These are phyloP conservation scores for Acleris emargana DNA, from an alignment of 2,888 invertebrate genomes.

Conservation along the genomic window DNA sequence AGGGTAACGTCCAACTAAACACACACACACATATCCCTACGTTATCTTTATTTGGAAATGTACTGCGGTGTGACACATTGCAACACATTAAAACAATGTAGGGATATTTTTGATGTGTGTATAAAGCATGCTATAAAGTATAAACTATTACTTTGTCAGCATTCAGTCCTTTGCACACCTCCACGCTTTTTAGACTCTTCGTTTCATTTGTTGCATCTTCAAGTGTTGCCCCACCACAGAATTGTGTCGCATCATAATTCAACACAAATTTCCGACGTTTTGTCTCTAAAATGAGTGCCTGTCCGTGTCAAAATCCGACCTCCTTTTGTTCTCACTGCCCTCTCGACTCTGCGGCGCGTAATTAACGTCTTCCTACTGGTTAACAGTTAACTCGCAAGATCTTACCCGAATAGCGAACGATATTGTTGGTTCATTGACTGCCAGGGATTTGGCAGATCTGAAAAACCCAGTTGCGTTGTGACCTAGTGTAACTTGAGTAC, in stretches of 20 bases:
- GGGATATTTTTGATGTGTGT: no score
- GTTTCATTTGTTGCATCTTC: slow-evolving; percentile 12
- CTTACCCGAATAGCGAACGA: slow-evolving; percentile 8
- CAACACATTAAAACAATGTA: no score
- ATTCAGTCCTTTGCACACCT: neutral
- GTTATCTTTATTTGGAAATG: no score
- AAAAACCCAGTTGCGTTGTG: neutral
- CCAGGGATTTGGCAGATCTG: slow-evolving; percentile 9
- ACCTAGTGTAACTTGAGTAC: slow-evolving; percentile 8
- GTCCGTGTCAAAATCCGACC: slow-evolving; percentile 42
- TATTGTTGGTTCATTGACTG: slow-evolving; percentile 29
- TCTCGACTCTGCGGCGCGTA: slow-evolving; percentile 25
- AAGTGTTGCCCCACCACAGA: neutral
- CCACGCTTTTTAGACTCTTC: slow-evolving; percentile 7
- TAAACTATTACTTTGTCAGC: neutral
- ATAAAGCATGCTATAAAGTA: neutral
- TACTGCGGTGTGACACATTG: no score
- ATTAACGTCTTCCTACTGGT: slow-evolving; percentile 27
- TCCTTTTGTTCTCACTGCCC: slow-evolving; percentile 44
- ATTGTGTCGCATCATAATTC: slow-evolving; percentile 4
- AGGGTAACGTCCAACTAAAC: no score
- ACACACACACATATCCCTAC: no score
- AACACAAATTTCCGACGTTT: slow-evolving; percentile 18
- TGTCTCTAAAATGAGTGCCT: slow-evolving; percentile 14
- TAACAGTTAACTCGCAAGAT: slow-evolving; percentile 15